These are phyloP conservation scores for Hiodon tergisus DNA, from an alignment of 2,113 vertebrate genomes.

Conservation along the genomic window DNA sequence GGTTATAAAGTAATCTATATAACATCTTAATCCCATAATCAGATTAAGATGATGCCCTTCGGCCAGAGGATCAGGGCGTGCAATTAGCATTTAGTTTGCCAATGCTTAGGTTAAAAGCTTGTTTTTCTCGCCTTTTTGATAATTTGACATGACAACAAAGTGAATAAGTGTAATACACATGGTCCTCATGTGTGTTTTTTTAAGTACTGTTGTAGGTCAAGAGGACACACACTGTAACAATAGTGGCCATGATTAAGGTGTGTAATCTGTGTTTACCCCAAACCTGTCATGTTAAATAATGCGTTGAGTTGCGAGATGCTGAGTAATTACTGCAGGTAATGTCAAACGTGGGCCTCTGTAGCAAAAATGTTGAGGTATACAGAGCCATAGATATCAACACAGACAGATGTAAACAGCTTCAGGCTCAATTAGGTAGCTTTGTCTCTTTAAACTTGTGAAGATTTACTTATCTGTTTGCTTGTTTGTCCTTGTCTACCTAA, in stretches of 20 bases:
- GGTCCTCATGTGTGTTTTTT: not conserved
- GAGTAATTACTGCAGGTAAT: not conserved
- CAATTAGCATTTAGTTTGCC: not conserved
- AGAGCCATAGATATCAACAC: too few species aligned
- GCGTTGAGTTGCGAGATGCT: slow-evolving; percentile 31
- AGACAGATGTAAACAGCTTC: too few species aligned
- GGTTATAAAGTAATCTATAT: slow-evolving; percentile 78
- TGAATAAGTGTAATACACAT: too few species aligned
- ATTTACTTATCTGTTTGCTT: too few species aligned
- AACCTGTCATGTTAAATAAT: slow-evolving; percentile 49
- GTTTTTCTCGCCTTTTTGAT: too few species aligned
- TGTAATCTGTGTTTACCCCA: slow-evolving; percentile 64
- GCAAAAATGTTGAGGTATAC: too few species aligned
- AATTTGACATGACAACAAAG: too few species aligned
- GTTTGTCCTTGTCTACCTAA: too few species aligned
- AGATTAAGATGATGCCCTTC: slow-evolving; percentile 63
- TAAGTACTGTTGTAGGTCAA: slow-evolving; percentile 34
- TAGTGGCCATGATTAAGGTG: slow-evolving; percentile 44
- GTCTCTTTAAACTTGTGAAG: too few species aligned
- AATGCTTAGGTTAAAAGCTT: too few species aligned
- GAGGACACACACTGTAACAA: slow-evolving; percentile 32
- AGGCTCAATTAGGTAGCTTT: too few species aligned
- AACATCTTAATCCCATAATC: slow-evolving; percentile 74
- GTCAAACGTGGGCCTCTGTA: not conserved
- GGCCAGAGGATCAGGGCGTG: slow-evolving; percentile 16